Evolutionary conservation across 2,888 invertebrate species (phyloP), one percentile per base, ranked within the genome.

Genomic region (Acleris literana): DNA sequence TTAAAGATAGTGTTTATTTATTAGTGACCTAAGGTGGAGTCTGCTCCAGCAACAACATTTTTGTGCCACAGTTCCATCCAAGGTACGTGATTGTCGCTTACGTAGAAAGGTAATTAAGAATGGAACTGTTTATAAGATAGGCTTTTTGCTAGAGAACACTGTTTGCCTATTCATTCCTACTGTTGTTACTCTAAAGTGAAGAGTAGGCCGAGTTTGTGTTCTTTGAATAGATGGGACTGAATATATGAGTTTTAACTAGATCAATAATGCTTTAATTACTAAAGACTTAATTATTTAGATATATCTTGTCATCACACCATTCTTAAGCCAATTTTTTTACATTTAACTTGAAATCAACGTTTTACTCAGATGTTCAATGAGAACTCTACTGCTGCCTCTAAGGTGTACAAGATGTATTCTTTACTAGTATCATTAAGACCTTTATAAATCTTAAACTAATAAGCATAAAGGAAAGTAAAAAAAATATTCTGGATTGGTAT

Each of bases 1-100:
- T 80, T 75, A 74, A 80, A 83, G 75, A 76, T 79, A 81, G 74
- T 84, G 88, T 88, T 87, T 85, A 87, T 87, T 85, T 86, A 87
- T 80, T 86, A 88, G 85, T 86, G 84, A 76, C 73, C 77, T 82
- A 79, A 79, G 80, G 79, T 82, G 82, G 82, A 80, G 80, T 82
- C 80, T 81, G 78, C 80, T 74, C 78, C 76, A 85, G 82, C 84
- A 77, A 83, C 82, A 83, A 79, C 71, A 84, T 88, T 90, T 91
- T 91, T 81, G 85, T 83, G 87, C 81, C 81, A 84, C 85, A 84
- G 90, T 88, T 80, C 81, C 82, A 84, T 76, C 82, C 80, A 91
- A 92, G 92, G 92, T 91, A 80, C 72, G 88, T 83, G 61, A 46
- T 39, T 29, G 16, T 18, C 46, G 46, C 39, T 57, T 33, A 18